Evolutionary conservation across 2,888 invertebrate genomes (phyloP).

Genomic region (Eupithecia exiguata): DNA sequence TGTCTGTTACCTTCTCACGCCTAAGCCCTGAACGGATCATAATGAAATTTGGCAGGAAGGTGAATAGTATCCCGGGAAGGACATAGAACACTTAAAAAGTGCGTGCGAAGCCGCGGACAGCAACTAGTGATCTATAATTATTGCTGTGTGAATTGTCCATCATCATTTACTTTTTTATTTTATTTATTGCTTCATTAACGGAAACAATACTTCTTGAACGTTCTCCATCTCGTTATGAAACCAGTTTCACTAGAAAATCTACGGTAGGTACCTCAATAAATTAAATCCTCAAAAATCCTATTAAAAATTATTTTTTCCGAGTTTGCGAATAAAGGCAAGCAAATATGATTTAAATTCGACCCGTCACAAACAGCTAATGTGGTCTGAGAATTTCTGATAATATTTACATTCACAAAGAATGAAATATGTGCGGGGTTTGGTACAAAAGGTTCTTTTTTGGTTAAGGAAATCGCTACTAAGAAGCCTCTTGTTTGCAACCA

Average conservation of each 20-base stretch:
- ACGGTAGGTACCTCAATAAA: not conserved
- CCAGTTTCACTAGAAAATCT: not conserved
- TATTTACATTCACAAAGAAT: not conserved
- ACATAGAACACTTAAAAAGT: too few relatives aligned
- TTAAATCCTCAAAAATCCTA: not conserved
- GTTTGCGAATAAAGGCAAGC: slow-evolving; percentile 1
- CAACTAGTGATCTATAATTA: too few relatives aligned
- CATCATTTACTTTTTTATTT: too few relatives aligned
- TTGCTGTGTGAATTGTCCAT: too few relatives aligned
- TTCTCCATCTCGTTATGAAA: not conserved
- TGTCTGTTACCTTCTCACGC: too few relatives aligned
- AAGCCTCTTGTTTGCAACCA: not conserved
- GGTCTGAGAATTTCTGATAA: not conserved
- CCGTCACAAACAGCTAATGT: slow-evolving; percentile 1
- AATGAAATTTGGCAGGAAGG: too few relatives aligned
- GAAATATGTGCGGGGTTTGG: not conserved
- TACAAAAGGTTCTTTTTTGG: not conserved
- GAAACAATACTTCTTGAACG: not conserved
- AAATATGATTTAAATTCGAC: slow-evolving; percentile 5
- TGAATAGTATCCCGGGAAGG: too few relatives aligned
- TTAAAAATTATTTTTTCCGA: slow-evolving; percentile 5
- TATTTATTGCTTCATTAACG: too few relatives aligned
- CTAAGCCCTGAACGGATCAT: too few relatives aligned
- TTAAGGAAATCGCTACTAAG: not conserved
- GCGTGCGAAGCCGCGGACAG: too few relatives aligned